Conservation (phyloP, 2,888 invertebrate genomes). For the Trichogramma evanescens region DNA sequence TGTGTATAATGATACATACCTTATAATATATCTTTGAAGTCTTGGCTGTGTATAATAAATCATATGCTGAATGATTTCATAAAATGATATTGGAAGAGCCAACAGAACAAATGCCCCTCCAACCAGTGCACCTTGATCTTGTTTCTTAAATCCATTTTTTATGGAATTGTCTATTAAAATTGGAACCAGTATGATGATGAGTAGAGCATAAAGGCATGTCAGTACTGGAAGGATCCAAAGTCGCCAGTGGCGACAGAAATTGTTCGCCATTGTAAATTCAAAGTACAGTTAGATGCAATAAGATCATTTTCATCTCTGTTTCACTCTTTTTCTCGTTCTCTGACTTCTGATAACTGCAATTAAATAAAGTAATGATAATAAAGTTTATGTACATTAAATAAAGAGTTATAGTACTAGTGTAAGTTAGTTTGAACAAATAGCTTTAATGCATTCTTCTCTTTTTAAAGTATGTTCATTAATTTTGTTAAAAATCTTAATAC, state of each 20-base stretch:
- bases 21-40: constrained; percentile 88
- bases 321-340: no score
- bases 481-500: no score
- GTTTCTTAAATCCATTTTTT: constrained; percentile 68
- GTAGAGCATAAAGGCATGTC: constrained; percentile 69
- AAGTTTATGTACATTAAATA: no score
- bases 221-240: constrained; percentile 85
- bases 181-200: constrained; percentile 79
- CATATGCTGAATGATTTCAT: constrained; percentile 91
- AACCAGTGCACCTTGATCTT: constrained; percentile 74
- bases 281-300: no score
- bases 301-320: no score
- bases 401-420: no score
- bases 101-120: constrained; percentile 88
- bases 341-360: no score
- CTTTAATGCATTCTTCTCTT: no score
- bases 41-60: constrained; percentile 88
- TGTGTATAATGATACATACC: constrained; percentile 49
- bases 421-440: no score
- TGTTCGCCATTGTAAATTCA: constrained; percentile 34
- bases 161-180: constrained; percentile 74
- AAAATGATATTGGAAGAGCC: constrained; percentile 85
- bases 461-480: no score
- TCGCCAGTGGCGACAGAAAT: constrained; percentile 58
- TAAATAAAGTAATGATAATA: no score